Conservation (phyloP, 2,888 invertebrate genomes). For the Proisotoma minuta region DNA sequence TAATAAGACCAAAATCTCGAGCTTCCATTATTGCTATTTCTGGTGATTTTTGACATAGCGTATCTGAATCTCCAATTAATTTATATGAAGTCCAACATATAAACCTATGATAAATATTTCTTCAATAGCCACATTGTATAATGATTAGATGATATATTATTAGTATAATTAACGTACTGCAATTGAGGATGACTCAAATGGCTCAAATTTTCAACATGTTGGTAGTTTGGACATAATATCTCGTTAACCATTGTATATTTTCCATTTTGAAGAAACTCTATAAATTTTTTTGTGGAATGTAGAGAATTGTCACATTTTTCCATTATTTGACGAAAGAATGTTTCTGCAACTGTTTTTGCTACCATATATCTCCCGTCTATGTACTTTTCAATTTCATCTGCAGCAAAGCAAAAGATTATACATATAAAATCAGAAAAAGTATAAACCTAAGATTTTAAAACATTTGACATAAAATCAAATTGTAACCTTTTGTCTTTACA, state of each 20-base stretch:
- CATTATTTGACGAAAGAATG: slow-evolving; percentile 46
- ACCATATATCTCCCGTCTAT: slow-evolving; percentile 50
- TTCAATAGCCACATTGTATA: not conserved
- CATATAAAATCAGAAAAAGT: too few species aligned
- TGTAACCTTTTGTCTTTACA: slow-evolving; percentile 48
- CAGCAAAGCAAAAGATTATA: not conserved
- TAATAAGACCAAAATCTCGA: slow-evolving; percentile 34
- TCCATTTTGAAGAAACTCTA: slow-evolving; percentile 38
- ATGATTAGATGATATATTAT: not conserved
- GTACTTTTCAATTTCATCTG: slow-evolving; percentile 40
- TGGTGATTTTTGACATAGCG: slow-evolving; percentile 29
- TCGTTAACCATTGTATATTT: slow-evolving; percentile 52
- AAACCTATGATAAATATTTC: slow-evolving; percentile 28
- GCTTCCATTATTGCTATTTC: slow-evolving; percentile 39
- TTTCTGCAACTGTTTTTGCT: slow-evolving; percentile 49
- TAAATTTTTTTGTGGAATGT: slow-evolving; percentile 30
- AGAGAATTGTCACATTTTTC: slow-evolving; percentile 42
- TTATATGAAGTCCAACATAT: slow-evolving; percentile 42
- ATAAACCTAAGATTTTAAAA: not conserved
- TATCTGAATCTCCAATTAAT: slow-evolving; percentile 20
- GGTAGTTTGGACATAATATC: slow-evolving; percentile 51
- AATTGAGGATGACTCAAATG: slow-evolving; percentile 49
- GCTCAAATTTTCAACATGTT: slow-evolving; percentile 53
- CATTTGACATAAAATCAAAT: not conserved
- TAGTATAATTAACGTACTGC: slow-evolving; percentile 23